These are phyloP conservation scores for Drosophila repleta DNA, from an alignment of 1,140 invertebrate species.

Conservation along the genomic window DNA sequence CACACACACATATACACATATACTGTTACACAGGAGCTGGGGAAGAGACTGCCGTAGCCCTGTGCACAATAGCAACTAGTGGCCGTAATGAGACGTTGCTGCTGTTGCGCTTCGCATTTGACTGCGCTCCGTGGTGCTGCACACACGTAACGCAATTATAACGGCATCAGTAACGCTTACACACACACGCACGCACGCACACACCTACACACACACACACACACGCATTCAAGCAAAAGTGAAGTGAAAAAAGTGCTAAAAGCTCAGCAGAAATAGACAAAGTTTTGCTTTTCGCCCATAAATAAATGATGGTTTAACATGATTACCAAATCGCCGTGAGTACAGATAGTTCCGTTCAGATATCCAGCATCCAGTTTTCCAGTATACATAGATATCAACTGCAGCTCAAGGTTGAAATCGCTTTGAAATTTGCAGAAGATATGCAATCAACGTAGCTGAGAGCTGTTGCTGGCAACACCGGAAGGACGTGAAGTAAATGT, in stretches of 20 bases:
- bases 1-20: constrained; percentile 8
- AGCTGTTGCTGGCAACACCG: constrained; percentile 22
- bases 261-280: neutral
- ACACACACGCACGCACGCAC: constrained; percentile 20
- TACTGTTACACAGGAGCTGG: neutral
- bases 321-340: neutral
- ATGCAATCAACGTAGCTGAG: constrained; percentile 29
- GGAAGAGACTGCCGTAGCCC: constrained; percentile 12
- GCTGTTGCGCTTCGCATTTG: constrained; percentile 48
- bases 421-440: constrained; percentile 35
- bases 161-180: constrained; percentile 2
- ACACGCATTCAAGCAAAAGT: constrained; percentile 5
- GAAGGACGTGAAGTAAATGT: constrained; percentile 59
- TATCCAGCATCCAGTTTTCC: neutral
- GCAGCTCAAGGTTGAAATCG: neutral
- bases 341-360: neutral
- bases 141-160: constrained; percentile 36
- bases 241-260: constrained; percentile 7
- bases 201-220: constrained; percentile 7
- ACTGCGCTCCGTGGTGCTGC: constrained; percentile 34
- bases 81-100: constrained; percentile 59
- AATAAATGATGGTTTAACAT: constrained; percentile 9
- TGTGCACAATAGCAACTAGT: constrained; percentile 79
- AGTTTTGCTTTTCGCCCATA: neutral
- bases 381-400: constrained; percentile 4